Base-by-base conservation (phyloP, 2,113 vertebrate genomes). In the Nanorana parkeri region DNA sequence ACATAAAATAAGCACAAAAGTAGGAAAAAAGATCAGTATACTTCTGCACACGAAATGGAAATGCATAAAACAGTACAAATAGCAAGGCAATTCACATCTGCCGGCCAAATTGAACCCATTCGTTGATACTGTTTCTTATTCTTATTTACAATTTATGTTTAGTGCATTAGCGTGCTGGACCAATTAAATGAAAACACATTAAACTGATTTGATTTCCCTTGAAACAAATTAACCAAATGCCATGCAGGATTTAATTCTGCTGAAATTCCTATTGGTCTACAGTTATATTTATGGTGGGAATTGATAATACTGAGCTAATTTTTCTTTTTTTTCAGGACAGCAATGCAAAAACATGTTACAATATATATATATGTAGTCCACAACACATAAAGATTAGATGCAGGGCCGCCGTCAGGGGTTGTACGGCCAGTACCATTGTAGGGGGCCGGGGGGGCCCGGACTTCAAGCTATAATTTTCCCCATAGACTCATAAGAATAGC, bases 181-280 rank as follows among this genome's bases (percentile, higher is more conserved):
- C 80, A 82, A 82, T 82, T 74, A 67, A 56, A 23, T 28, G 69
- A 55, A 56, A 81, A 56, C 64, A 75, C 69, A 75, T 82, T 75
- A 64, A 54, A 74, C n/a, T 58, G 47, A 67, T 82, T 66, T 58
- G 28, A 82, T 75, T 74, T 82, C 61, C 69, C 69, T 75, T 26
- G 61, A 28, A 82, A 75, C 80, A 74, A 65, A 82, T 74, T 75
- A 75, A 54, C 79, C 79, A 81, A 73, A 81, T 73, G 79, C 41
- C 64, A 73, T 71, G 61, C 21, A 65, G 79, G 68, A 73, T 71
- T 72, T 29, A 19, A 29, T 63, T 72, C 17, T 23, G 29, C 32
- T 32, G 19, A 20, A 52, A 15, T 21, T 72, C 72, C 23, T 13
- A 58, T 17, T 64, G 68, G 79, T 61, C 58, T 60, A 32, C 32